A percentile compares a stretch with the other conserved stretches of the same genome.
Evolutionary conservation across 2,797 vertebrate genomes (phyloP).

Genomic region (Astyanax mexicanus): DNA sequence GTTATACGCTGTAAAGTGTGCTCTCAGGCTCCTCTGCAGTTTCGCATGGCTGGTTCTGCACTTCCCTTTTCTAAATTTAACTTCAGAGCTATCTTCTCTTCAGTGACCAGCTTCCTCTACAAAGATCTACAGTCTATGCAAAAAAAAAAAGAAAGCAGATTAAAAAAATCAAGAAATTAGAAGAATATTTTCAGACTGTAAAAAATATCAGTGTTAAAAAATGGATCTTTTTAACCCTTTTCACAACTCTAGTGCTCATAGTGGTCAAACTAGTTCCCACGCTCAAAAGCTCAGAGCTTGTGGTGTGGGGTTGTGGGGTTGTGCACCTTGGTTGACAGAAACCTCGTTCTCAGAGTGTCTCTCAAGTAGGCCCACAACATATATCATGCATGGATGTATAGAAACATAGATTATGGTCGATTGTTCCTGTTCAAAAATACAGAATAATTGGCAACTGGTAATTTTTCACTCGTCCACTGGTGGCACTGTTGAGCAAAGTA

Average conservation of each 20-base stretch:
- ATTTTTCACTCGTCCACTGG: too few relatives aligned
- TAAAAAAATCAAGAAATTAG: not conserved
- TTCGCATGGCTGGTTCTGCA: not conserved
- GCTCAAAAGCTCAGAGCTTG: not conserved
- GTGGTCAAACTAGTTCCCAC: not conserved
- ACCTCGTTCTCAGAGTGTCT: not conserved
- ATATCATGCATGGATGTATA: too few relatives aligned
- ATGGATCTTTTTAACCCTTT: not conserved
- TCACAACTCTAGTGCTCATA: not conserved
- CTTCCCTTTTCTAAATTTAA: slow-evolving; percentile 12
- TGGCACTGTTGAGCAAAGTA: too few relatives aligned
- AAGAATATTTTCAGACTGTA: not conserved
- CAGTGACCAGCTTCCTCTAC: not conserved
- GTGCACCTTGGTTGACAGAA: not conserved
- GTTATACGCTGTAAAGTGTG: too few relatives aligned
- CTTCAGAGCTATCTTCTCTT: not conserved
- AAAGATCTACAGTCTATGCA: not conserved
- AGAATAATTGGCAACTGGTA: too few relatives aligned
- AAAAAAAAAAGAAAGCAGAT: not conserved
- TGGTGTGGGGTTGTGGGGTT: not conserved
- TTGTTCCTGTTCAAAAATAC: too few relatives aligned
- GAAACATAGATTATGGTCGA: too few relatives aligned
- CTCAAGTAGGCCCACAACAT: too few relatives aligned
- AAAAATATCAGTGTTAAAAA: not conserved
- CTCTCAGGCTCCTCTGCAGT: not conserved